These are phyloP conservation scores for Sericinus montela DNA, from an alignment of 2,888 invertebrate genomes.

Conservation along the genomic window DNA sequence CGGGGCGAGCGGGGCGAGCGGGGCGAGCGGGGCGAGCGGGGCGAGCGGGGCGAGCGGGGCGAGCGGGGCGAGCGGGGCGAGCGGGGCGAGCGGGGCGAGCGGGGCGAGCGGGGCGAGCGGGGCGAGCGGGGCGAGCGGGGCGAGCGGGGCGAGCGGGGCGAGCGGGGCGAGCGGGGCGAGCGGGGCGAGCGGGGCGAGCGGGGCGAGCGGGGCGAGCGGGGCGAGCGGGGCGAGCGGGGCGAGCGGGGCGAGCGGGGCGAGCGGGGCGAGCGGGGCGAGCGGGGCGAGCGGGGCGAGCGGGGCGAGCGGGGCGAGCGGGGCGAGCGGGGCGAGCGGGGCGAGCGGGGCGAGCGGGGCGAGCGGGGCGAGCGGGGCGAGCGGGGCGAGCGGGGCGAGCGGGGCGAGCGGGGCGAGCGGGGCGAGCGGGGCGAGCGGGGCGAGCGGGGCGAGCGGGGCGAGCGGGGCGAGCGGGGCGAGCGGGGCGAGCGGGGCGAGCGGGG, in stretches of 20 bases:
- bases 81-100: constrained; percentile 87
- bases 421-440: constrained; percentile 62
- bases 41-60: constrained; percentile 69
- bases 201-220: constrained; percentile 61
- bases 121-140: constrained; percentile 80
- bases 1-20: constrained; percentile 83
- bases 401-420: constrained; percentile 56
- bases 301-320: constrained; percentile 89
- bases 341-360: constrained; percentile 76
- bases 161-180: constrained; percentile 56
- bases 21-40: constrained; percentile 51
- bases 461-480: constrained; percentile 77
- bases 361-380: constrained; percentile 61
- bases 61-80: constrained; percentile 70
- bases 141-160: constrained; percentile 59
- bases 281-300: constrained; percentile 78
- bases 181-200: constrained; percentile 56
- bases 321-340: constrained; percentile 86
- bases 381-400: constrained; percentile 44
- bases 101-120: constrained; percentile 87
- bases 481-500: constrained; percentile 39
- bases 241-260: constrained; percentile 70
- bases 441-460: constrained; percentile 82
- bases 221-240: constrained; percentile 82
- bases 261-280: constrained; percentile 45